Percentiles rank a stretch among this genome's conserved stretches.
Conservation (phyloP, 2,113 vertebrate genomes). For the Calonectris borealis region DNA sequence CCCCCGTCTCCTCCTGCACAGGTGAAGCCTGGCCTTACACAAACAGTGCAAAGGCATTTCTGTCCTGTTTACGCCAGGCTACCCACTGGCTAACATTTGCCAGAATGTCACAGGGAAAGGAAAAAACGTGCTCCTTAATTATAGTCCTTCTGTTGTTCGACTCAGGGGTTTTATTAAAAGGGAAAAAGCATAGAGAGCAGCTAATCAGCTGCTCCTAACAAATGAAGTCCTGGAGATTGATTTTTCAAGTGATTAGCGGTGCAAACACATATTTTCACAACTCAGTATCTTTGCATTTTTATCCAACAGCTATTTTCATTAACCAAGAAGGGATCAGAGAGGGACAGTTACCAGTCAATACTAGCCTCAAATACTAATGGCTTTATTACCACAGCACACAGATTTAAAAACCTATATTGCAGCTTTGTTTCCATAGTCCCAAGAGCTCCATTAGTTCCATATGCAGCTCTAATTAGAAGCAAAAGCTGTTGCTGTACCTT, state of each 20-base stretch:
- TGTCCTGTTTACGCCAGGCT: neutral
- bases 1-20: neutral
- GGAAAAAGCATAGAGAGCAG: neutral
- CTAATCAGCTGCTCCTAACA: slow-evolving; percentile 1
- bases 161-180: neutral
- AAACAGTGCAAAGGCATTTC: neutral
- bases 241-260: slow-evolving; percentile 25
- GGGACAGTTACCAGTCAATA: neutral
- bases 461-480: neutral
- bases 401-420: neutral
- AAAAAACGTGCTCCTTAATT: neutral
- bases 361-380: neutral
- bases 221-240: neutral
- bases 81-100: neutral
- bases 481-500: neutral
- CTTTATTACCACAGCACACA: neutral
- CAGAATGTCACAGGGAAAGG: neutral
- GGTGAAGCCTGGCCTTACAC: neutral
- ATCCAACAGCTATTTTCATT: neutral
- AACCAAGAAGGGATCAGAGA: neutral
- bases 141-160: neutral
- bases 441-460: neutral
- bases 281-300: neutral
- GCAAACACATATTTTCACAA: neutral
- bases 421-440: neutral